Percentiles rank a stretch among this genome's conserved stretches.
phyloP scores from a whole-genome alignment of 2,888 invertebrate species.

The Drosophila nigricruria region DNA sequence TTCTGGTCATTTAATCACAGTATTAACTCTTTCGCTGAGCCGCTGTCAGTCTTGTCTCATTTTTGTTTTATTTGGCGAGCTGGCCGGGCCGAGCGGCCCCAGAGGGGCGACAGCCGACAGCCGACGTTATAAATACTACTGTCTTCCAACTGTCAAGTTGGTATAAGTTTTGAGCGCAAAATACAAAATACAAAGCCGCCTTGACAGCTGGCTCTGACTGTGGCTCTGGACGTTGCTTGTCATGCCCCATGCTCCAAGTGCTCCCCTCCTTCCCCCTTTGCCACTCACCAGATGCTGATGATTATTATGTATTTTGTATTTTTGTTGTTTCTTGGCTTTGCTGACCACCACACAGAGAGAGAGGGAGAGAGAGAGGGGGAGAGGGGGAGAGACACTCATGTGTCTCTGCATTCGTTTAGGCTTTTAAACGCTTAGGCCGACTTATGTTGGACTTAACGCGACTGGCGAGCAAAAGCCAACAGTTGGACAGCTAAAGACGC shows the following conservation, averaged over 20 bases:
- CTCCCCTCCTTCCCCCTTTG: not conserved
- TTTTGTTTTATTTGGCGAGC: conserved; percentile 31
- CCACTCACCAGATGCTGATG: conserved; percentile 49
- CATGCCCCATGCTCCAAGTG: conserved; percentile 14
- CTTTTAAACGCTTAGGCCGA: conserved; percentile 79
- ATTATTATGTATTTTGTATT: conserved; percentile 74
- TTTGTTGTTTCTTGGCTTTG: conserved; percentile 50
- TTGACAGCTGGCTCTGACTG: conserved; percentile 62
- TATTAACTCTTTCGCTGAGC: conserved; percentile 83
- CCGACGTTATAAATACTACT: conserved; percentile 77
- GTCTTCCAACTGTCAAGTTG: conserved; percentile 78
- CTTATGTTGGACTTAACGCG: conserved; percentile 76
- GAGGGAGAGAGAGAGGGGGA: not conserved
- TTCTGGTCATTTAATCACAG: conserved; percentile 79
- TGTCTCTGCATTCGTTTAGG: conserved; percentile 73
- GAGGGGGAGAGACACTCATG: conserved; percentile 37
- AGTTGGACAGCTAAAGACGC: conserved; percentile 74
- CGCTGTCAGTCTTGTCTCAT: conserved; percentile 81
- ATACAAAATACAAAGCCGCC: conserved; percentile 74
- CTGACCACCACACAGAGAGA: conserved; percentile 45
- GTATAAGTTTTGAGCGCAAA: conserved; percentile 79
- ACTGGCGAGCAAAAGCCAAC: conserved; percentile 74
- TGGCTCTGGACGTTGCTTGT: conserved; percentile 28
- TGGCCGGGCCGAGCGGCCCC: conserved; percentile 8
- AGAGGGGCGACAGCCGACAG: conserved; percentile 2